Conservation (phyloP, 2,797 vertebrate genomes). For the Triplophysa yarkandensis region DNA sequence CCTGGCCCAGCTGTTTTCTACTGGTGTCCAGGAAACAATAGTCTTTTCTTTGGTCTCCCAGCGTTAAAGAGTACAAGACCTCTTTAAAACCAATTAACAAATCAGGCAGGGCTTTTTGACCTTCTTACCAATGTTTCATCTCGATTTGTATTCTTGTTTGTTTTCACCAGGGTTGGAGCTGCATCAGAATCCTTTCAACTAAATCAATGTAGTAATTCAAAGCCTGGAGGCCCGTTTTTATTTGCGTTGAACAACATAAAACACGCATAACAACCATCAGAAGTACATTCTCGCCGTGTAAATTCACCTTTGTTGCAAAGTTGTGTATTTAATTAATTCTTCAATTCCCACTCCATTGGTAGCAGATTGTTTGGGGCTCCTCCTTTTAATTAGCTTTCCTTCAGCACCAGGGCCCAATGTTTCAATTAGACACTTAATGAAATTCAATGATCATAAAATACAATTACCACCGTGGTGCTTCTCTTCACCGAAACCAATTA, state of each 20-base stretch:
- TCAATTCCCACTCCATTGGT: constrained; percentile 60
- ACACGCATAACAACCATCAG: constrained; percentile 33
- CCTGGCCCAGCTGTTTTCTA: too few species aligned
- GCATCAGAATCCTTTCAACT: constrained; percentile 1
- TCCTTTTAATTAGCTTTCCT: constrained; percentile 63
- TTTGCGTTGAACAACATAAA: constrained; percentile 41
- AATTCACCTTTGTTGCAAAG: constrained; percentile 52
- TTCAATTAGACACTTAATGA: constrained; percentile 66
- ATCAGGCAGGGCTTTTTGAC: background rate
- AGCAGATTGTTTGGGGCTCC: constrained; percentile 61
- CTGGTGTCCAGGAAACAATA: too few species aligned
- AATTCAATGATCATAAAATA: constrained; percentile 69
- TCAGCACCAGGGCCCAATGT: constrained; percentile 39
- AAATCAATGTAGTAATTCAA: background rate
- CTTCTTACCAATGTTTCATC: background rate
- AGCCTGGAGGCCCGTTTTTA: constrained; percentile 6
- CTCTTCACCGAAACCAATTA: constrained; percentile 62
- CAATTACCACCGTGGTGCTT: constrained; percentile 60
- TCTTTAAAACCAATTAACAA: background rate
- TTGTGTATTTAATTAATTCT: constrained; percentile 62
- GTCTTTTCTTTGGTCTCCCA: too few species aligned
- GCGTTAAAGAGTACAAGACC: background rate
- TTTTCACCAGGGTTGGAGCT: background rate
- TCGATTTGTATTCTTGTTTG: constrained; percentile 11
- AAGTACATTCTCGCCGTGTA: constrained; percentile 45